Base-by-base conservation (phyloP, 2,888 invertebrate genomes). In the Ferrisia virgata region DNA sequence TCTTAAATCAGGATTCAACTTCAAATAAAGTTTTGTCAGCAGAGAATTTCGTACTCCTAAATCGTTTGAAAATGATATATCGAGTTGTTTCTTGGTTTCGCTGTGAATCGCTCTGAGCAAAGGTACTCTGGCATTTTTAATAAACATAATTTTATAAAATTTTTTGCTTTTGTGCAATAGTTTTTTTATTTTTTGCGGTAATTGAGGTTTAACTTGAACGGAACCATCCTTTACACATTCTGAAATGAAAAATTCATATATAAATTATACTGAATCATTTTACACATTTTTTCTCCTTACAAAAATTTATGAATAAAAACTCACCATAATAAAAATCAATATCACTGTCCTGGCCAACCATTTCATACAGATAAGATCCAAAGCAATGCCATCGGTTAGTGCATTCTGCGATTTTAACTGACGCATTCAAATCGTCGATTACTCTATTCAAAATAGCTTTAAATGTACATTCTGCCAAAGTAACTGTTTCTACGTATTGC, bases 291-390 rank as follows among this genome's bases (percentile, higher is more conserved):
- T 33, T 31, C 22, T n/a, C 8, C 4, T 31, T 6, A 22, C 22
- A 2, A 69, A 69, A 69, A 6, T 69, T 3, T 13, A 8, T 28
- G 13, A 22, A 11, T 22, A 9, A 69, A n/a, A 28, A 22, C 36
- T 72, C 31, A 82, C 82, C 69, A 8, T 28, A 69, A 18, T 15
- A 72, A 2, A 82, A 40, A 28, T 82, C 82, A 13, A 82, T 25
- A 31, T 82, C 82, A 18, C 82, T 82, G 11, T 43, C 72, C 9
- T 0, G 25, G 25, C 72, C n/a, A n/a, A 22, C 13, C 1, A 82
- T 15, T 13, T 76, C 82, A 18, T 58, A 53, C 36, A 64, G 31
- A 18, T 64, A 36, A 18, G 82, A 82, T 13, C 82, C 82, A 43
- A 33, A 82, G 1, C 1, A 0, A 8, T 0, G 3, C 33, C 33